Percentiles rank a stretch among this genome's conserved stretches.
phyloP scores from a whole-genome alignment of 2,797 vertebrate species.

The Enoplosus armatus region DNA sequence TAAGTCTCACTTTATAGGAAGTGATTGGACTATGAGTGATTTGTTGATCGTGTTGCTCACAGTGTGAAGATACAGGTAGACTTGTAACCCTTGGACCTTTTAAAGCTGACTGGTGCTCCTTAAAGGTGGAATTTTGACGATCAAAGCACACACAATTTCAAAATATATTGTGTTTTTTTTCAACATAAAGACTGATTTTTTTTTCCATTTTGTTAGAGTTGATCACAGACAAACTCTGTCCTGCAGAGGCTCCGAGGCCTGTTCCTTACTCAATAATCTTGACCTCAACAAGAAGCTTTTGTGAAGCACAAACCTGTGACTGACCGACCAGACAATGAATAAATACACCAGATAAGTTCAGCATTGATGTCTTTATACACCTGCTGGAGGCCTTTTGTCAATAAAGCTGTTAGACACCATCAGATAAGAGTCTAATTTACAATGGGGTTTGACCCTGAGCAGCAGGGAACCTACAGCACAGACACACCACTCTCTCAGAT shows the following conservation, averaged over 20 bases:
- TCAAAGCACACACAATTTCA: neutral
- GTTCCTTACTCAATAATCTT: neutral
- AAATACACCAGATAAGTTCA: neutral
- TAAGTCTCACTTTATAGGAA: neutral
- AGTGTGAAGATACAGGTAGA: neutral
- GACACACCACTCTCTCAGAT: constrained; percentile 4
- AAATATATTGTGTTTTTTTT: neutral
- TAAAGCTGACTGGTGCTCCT: neutral
- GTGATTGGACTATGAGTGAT: neutral
- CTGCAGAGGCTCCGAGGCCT: neutral
- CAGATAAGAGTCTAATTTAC: constrained; percentile 52
- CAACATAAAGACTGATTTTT: too few species aligned
- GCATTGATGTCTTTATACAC: constrained; percentile 22
- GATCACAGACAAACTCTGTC: neutral
- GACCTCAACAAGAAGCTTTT: constrained; percentile 20
- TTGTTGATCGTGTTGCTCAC: neutral
- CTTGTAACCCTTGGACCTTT: neutral
- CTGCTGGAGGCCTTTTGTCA: constrained; percentile 28
- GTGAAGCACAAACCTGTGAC: constrained; percentile 16
- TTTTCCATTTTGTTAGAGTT: neutral
- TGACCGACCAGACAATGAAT: constrained; percentile 1
- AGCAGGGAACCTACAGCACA: constrained; percentile 10
- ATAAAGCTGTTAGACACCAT: constrained; percentile 32
- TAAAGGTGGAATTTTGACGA: neutral
- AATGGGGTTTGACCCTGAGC: constrained; percentile 36